Percentiles rank a stretch among this genome's conserved stretches.
phyloP scores from a whole-genome alignment of 2,888 invertebrate genomes.

The Junonia oenone region DNA sequence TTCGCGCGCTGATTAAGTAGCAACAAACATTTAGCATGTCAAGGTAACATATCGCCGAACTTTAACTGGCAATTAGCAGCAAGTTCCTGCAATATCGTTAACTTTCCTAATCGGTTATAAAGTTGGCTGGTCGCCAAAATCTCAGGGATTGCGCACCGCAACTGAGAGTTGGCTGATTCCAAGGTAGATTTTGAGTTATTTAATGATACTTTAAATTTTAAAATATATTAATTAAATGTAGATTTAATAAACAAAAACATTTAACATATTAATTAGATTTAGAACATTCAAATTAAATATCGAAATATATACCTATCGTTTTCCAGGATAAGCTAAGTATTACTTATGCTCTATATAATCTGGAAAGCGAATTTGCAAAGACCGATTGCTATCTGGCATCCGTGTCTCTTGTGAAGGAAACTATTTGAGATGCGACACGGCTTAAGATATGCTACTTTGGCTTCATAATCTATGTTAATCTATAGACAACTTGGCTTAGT shows the following conservation, averaged over 20 bases:
- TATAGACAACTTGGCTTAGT: too few relatives aligned
- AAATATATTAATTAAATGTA: background rate
- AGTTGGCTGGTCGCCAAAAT: constrained; percentile 32
- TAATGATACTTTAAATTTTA: background rate
- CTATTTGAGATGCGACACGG: too few relatives aligned
- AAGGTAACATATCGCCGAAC: constrained; percentile 34
- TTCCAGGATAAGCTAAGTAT: too few relatives aligned
- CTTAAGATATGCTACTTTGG: too few relatives aligned
- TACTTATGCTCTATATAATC: too few relatives aligned
- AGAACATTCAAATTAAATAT: too few relatives aligned
- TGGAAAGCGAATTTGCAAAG: too few relatives aligned
- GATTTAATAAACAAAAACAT: too few relatives aligned
- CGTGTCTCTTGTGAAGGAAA: too few relatives aligned
- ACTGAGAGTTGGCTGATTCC: constrained; percentile 13
- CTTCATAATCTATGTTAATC: too few relatives aligned
- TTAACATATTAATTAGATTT: background rate
- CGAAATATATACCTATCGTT: too few relatives aligned
- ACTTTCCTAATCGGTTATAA: constrained; percentile 32
- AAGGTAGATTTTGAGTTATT: constrained; percentile 8
- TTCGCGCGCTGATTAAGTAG: constrained; percentile 19
- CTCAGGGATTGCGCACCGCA: constrained; percentile 26
- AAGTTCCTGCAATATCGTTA: constrained; percentile 35
- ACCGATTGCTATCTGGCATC: too few relatives aligned
- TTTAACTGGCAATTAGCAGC: constrained; percentile 39
- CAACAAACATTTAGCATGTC: constrained; percentile 29